Evolutionary conservation across 1,140 invertebrate species (phyloP).

Genomic region (Drosophila novamexicana): DNA sequence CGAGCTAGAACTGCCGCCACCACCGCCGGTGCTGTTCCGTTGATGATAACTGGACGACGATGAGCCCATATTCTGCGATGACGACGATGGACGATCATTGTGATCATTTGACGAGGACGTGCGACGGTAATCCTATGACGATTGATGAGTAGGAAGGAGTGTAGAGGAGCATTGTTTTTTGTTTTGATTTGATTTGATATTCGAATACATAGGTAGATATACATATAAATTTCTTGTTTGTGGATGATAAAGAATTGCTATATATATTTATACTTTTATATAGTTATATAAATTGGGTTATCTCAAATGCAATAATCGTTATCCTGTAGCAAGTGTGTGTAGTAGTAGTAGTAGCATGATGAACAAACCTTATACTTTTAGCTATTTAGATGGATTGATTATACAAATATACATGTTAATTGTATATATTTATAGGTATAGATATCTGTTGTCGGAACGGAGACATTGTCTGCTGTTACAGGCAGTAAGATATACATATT

Average conservation of each 20-base stretch:
- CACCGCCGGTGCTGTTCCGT: constrained; percentile 58
- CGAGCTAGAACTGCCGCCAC: constrained; percentile 62
- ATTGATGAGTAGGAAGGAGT: constrained; percentile 83
- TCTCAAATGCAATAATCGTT: constrained; percentile 65
- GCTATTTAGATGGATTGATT: constrained; percentile 56
- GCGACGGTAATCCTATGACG: constrained; percentile 83
- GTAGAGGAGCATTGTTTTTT: constrained; percentile 72
- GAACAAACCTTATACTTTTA: constrained; percentile 62
- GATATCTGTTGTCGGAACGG: constrained; percentile 48
- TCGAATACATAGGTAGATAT: constrained; percentile 65
- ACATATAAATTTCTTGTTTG: constrained; percentile 45
- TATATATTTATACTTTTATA: constrained; percentile 44
- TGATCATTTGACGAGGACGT: constrained; percentile 76
- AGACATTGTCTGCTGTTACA: constrained; percentile 57
- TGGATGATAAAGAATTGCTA: constrained; percentile 70
- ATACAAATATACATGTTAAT: constrained; percentile 43
- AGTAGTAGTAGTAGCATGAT: constrained; percentile 54
- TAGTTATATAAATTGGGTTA: constrained; percentile 57
- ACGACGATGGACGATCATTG: constrained; percentile 76
- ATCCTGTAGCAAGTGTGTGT: constrained; percentile 71
- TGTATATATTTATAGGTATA: constrained; percentile 41
- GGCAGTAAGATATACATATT: constrained; percentile 41
- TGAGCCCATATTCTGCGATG: constrained; percentile 70
- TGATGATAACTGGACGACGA: constrained; percentile 75
- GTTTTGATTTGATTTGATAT: constrained; percentile 63